phyloP scores from a whole-genome alignment of 1,140 invertebrate genomes.

The Sipha flava region DNA sequence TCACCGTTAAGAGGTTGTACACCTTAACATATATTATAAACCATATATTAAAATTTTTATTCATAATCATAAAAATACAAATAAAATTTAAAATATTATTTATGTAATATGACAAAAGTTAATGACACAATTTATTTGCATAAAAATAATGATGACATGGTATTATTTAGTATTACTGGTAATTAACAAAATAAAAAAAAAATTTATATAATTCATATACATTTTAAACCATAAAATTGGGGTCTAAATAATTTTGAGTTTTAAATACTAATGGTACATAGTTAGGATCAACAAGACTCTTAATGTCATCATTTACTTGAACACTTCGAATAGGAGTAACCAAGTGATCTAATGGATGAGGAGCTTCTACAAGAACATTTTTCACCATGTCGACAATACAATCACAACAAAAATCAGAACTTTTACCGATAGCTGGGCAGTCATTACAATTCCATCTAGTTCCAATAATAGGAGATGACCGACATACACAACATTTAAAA shows the following conservation, averaged over 20 bases:
- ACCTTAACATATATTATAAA: too few species aligned
- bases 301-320: slow-evolving; percentile 36
- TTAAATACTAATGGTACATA: slow-evolving; percentile 45
- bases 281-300: slow-evolving; percentile 44
- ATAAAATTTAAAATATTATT: too few species aligned
- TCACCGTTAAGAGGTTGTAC: too few species aligned
- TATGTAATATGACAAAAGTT: too few species aligned
- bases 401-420: slow-evolving; percentile 49
- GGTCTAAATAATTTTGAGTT: slow-evolving; percentile 48
- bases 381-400: slow-evolving; percentile 43
- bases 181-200: background rate
- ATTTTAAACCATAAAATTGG: slow-evolving; percentile 43
- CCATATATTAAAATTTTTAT: too few species aligned
- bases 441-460: slow-evolving; percentile 62
- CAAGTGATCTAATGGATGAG: slow-evolving; percentile 40
- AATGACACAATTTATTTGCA: too few species aligned
- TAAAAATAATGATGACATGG: too few species aligned
- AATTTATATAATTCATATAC: background rate
- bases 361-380: slow-evolving; percentile 43
- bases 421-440: slow-evolving; percentile 44
- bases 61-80: too few species aligned
- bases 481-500: slow-evolving; percentile 57
- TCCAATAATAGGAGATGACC: slow-evolving; percentile 56
- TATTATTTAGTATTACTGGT: too few species aligned
- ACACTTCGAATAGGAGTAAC: slow-evolving; percentile 41